A percentile compares a stretch with the other conserved stretches of the same genome.
Conservation (phyloP, 2,797 vertebrate species). For the Loriculus beryllinus region DNA sequence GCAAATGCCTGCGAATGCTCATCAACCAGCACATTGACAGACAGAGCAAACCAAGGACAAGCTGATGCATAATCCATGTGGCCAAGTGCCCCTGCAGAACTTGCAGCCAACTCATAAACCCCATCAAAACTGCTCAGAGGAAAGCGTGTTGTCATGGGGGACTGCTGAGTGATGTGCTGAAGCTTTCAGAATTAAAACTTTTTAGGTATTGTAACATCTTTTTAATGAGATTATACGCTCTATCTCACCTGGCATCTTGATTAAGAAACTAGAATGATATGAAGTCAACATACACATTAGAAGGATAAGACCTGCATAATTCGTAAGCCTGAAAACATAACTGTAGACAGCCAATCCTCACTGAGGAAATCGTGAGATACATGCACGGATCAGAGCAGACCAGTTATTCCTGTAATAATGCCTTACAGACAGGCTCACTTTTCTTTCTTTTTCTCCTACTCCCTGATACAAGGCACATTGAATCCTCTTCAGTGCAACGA, state of each 20-base stretch:
- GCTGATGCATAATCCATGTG: background rate
- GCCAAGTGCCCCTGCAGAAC: background rate
- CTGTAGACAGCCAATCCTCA: background rate
- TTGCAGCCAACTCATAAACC: background rate
- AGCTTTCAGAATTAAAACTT: background rate
- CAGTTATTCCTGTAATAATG: background rate
- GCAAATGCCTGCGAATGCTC: background rate
- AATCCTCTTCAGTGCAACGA: background rate
- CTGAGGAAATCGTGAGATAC: background rate
- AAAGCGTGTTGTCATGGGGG: background rate
- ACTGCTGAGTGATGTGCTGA: background rate
- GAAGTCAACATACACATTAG: background rate
- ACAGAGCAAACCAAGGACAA: background rate
- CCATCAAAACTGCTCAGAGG: background rate
- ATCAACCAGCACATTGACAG: background rate
- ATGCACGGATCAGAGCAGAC: accelerated
- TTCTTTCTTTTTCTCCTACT: background rate
- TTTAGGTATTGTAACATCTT: background rate
- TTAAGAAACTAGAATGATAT: background rate
- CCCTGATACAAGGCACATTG: background rate
- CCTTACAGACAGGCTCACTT: background rate
- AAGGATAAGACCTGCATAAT: background rate
- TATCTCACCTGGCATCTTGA: conserved; percentile 9
- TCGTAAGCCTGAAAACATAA: background rate
- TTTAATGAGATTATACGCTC: background rate